Evolutionary conservation across 2,797 vertebrate species (phyloP).

Genomic region (Myoxocephalus aenaeus): DNA sequence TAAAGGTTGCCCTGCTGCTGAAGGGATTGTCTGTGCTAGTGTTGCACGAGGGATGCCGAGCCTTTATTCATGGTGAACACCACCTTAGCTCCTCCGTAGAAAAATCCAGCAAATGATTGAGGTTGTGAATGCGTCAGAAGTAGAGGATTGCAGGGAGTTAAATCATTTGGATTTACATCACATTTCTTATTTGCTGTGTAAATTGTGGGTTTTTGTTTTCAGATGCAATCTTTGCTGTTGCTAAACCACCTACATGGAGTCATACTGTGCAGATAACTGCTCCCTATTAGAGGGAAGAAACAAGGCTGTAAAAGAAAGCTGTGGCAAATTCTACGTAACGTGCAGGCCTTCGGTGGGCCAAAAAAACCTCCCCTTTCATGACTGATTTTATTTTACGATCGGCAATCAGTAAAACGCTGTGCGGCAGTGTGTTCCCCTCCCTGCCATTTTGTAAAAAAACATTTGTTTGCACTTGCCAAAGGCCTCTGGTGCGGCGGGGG

Average conservation of each 20-base stretch:
- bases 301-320: slow-evolving; percentile 78
- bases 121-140: slow-evolving; percentile 66
- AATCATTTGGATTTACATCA: slow-evolving; percentile 69
- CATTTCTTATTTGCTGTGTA: slow-evolving; percentile 61
- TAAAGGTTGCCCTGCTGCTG: slow-evolving; percentile 76
- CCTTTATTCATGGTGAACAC: slow-evolving; percentile 61
- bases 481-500: slow-evolving; percentile 80
- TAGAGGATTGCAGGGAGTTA: slow-evolving; percentile 73
- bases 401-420: slow-evolving; percentile 88
- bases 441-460: slow-evolving; percentile 83
- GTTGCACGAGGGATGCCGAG: slow-evolving; percentile 68
- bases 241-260: slow-evolving; percentile 77
- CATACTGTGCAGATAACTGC: slow-evolving; percentile 81
- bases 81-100: slow-evolving; percentile 48
- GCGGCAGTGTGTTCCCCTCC: slow-evolving; percentile 86
- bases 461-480: slow-evolving; percentile 85
- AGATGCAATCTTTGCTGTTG: slow-evolving; percentile 85
- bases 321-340: slow-evolving; percentile 73
- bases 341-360: slow-evolving; percentile 70
- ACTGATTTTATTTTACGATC: slow-evolving; percentile 89
- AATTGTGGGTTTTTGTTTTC: slow-evolving; percentile 71
- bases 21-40: slow-evolving; percentile 66
- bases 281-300: slow-evolving; percentile 81
- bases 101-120: slow-evolving; percentile 77
- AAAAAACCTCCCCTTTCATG: slow-evolving; percentile 86